Evolutionary conservation across 2,797 vertebrate genomes (phyloP).

Genomic region (Micromesistius poutassou): DNA sequence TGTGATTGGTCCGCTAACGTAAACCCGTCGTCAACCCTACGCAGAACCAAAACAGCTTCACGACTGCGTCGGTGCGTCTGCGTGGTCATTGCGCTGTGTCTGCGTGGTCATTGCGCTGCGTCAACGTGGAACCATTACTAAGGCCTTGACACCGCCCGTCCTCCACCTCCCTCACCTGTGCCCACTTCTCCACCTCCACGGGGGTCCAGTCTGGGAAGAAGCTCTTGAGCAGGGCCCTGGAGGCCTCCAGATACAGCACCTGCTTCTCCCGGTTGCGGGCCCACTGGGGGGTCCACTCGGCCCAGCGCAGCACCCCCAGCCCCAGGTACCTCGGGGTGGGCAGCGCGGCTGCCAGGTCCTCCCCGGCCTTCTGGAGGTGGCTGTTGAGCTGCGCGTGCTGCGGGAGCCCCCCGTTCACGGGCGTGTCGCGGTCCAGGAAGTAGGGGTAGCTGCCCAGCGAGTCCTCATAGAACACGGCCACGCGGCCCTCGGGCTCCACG

Average conservation of each 20-base stretch:
- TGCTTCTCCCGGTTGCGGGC: conserved; percentile 65
- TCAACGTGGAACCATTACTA: neutral
- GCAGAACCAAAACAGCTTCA: too few species aligned
- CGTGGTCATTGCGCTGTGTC: too few species aligned
- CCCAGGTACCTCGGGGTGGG: conserved; percentile 70
- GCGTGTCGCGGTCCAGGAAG: conserved; percentile 62
- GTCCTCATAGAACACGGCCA: conserved; percentile 74
- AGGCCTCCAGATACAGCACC: conserved; percentile 66
- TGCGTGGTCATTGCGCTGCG: too few species aligned
- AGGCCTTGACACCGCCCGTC: neutral
- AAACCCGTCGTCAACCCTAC: too few species aligned
- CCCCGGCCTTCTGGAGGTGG: conserved; percentile 72
- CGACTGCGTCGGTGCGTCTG: too few species aligned
- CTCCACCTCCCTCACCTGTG: conserved; percentile 63
- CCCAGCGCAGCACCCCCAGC: conserved; percentile 73
- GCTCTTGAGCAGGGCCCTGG: conserved; percentile 61
- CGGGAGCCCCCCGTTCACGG: conserved; percentile 72
- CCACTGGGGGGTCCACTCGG: conserved; percentile 77
- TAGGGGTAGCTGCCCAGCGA: conserved; percentile 75
- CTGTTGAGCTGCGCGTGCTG: conserved; percentile 72
- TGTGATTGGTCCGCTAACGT: too few species aligned
- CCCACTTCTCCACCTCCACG: conserved; percentile 76
- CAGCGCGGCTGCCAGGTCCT: conserved; percentile 64
- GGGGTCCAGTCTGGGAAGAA: conserved; percentile 76
- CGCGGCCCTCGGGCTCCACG: conserved; percentile 70